phyloP scores from a whole-genome alignment of 2,113 vertebrate species.

The Sakesphorus luctuosus region DNA sequence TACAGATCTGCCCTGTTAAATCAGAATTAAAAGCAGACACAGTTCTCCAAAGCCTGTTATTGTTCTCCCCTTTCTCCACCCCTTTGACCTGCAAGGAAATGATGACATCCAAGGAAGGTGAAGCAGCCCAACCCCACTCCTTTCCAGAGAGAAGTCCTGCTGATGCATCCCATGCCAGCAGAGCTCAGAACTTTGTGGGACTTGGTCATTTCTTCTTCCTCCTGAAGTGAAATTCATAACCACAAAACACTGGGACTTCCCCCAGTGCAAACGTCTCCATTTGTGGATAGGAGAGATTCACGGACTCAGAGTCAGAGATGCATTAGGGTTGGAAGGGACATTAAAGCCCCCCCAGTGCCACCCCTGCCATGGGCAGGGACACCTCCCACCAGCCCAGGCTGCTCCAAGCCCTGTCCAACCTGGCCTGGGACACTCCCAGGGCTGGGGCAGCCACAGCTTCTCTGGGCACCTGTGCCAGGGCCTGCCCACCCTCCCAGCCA shows the following conservation, averaged over 20 bases:
- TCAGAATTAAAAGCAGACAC: neutral
- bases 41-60: neutral
- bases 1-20: neutral
- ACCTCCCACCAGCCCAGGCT: neutral
- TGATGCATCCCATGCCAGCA: neutral
- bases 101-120: neutral
- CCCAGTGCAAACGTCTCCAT: rapidly evolving
- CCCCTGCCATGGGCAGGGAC: neutral
- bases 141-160: neutral
- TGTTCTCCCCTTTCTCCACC: neutral
- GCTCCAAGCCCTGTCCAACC: neutral
- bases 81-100: neutral
- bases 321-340: neutral
- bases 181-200: neutral
- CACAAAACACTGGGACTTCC: rapidly evolving
- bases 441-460: neutral
- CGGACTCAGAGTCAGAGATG: neutral
- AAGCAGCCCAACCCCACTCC: neutral
- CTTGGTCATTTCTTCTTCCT: neutral
- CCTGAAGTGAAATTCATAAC: neutral
- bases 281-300: rapidly evolving
- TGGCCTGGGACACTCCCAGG: neutral
- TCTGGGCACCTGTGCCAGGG: neutral
- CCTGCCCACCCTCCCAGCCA: neutral
- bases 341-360: rapidly evolving